These are phyloP conservation scores for Microtus pennsylvanicus DNA, from an alignment of 2,113 vertebrate genomes.

Conservation along the genomic window DNA sequence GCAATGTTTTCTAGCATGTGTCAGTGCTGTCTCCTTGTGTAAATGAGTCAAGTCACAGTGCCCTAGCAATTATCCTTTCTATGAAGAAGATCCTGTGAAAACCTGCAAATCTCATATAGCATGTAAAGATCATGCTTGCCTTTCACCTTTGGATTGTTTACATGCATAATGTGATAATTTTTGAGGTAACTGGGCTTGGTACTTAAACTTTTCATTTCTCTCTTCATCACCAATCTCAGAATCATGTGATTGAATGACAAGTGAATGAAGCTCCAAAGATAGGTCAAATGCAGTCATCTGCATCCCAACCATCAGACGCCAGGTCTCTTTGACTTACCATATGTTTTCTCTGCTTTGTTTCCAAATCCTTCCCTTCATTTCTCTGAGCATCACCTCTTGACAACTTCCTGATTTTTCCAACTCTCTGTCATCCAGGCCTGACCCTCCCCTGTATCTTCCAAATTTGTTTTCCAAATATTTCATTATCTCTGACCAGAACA, in stretches of 20 bases:
- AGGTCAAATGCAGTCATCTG: background rate
- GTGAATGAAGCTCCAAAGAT: background rate
- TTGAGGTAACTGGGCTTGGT: background rate
- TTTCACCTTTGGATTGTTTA: constrained; percentile 7
- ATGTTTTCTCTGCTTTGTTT: background rate
- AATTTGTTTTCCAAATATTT: background rate
- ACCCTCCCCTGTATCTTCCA: background rate
- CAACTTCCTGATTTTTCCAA: background rate
- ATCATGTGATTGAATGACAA: background rate
- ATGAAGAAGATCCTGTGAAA: background rate
- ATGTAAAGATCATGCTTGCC: background rate
- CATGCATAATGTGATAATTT: background rate
- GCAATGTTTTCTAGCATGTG: background rate
- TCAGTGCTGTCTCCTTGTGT: background rate
- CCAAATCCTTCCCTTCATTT: background rate
- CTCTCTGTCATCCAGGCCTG: too few relatives aligned
- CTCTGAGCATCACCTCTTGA: too few relatives aligned
- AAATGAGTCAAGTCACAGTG: background rate
- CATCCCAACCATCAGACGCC: background rate
- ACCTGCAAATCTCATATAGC: background rate
- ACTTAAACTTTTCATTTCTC: constrained; percentile 14
- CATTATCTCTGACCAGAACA: background rate
- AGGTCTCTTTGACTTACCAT: background rate
- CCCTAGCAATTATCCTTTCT: background rate
- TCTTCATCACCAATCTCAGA: background rate